Base-by-base conservation (phyloP, 2,797 vertebrate genomes). In the Picus viridis region DNA sequence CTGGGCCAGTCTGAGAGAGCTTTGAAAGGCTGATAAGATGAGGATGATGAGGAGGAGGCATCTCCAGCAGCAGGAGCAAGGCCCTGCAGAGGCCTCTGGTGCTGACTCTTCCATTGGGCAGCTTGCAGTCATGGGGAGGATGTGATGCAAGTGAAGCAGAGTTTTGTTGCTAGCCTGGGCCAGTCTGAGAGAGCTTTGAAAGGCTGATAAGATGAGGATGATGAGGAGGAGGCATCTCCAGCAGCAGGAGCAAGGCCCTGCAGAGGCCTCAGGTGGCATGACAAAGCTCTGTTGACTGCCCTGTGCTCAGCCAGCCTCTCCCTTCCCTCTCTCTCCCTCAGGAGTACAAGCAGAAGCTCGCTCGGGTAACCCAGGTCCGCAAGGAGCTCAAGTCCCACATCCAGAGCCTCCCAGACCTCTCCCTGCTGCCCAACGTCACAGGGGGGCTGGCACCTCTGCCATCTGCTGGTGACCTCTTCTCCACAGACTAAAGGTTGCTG, bases 351-450 rank as follows among this genome's bases (percentile, higher is more conserved):
- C 99, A 99, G 98, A 99, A 99, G 95, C 98, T 99, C 32, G 99
- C 99, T 7, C 98, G 99, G 43, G 99, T 99, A 70, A 99, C 99
- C 71, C 99, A 99, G 86, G 99, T 99, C 83, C 98, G 99, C 93
- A 99, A 99, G 96, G 99, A 99, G 97, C 98, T 99, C 23, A 99
- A 99, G 95, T 99, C 99, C 36, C 99, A 99, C 96, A 99, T 99
- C 98, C 99, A 99, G 98, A 99, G 99, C 95, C 98, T 99, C 53
- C 99, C 99, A 3, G 99, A 99, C 94, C 98, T 99, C 41, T 99
- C 99, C 0, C 98, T 99, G 83, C 98, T 99, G 88, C 99, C 99
- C 94, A 99, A 99, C 3, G 99, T 99, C 63, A 99, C 99, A 0
- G 99, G 99, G 23, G 99, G 99, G 51, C 97, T 99, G 96, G 99